Conservation (phyloP, 2,113 vertebrate genomes). For the Dryoscopus gambensis region DNA sequence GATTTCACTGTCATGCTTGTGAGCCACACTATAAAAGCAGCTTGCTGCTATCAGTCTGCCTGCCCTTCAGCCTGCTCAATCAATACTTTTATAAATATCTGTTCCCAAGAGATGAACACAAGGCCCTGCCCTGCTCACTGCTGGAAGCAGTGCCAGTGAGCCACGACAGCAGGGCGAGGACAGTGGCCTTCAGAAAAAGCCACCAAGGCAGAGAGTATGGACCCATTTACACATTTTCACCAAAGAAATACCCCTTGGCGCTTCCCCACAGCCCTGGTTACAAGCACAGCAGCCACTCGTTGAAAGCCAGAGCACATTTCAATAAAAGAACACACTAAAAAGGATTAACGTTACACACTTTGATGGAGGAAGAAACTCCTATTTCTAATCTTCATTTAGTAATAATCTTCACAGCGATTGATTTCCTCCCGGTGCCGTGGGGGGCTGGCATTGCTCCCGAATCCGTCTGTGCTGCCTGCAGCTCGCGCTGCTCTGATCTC, state of each 20-base stretch:
- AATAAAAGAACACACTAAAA: background rate
- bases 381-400: constrained; percentile 7
- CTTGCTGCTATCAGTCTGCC: background rate
- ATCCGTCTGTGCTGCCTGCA: background rate
- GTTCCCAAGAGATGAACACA: background rate
- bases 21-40: background rate
- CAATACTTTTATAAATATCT: background rate
- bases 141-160: background rate
- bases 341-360: background rate
- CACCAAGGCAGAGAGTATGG: background rate
- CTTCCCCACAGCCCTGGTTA: background rate
- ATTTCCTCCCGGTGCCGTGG: background rate
- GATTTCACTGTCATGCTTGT: background rate
- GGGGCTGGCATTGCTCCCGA: background rate
- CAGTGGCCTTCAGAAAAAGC: background rate
- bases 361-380: background rate
- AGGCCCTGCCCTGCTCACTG: background rate
- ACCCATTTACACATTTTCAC: background rate
- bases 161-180: background rate
- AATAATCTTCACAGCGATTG: background rate
- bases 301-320: background rate
- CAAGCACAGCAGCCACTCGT: background rate
- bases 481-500: constrained; percentile 34
- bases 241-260: background rate
- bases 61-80: background rate